Evolutionary conservation across 1,140 invertebrate genomes (phyloP).

Genomic region (Protaetia brevitarsis): DNA sequence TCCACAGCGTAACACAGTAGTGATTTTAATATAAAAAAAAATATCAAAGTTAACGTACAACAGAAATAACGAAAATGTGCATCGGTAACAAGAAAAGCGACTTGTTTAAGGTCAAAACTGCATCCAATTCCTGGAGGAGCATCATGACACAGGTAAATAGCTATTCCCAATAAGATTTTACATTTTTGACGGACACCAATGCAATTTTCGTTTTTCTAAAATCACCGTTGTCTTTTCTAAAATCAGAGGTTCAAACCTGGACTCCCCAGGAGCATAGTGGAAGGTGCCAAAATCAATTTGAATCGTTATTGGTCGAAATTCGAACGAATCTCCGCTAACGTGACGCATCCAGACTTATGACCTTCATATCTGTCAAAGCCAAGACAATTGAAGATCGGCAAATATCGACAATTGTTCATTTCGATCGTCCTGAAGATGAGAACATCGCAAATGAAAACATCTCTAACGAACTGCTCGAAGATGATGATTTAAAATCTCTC

Average conservation of each 20-base stretch:
- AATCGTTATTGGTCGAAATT: constrained; percentile 59
- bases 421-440: constrained; percentile 37
- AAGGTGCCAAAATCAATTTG: constrained; percentile 54
- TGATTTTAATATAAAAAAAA: not conserved
- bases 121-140: not conserved
- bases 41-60: not conserved
- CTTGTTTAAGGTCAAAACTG: not conserved
- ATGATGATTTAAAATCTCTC: too few species aligned
- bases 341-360: constrained; percentile 47
- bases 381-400: constrained; percentile 30
- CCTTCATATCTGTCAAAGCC: constrained; percentile 49
- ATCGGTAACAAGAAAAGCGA: not conserved
- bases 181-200: not conserved
- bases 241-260: constrained; percentile 52
- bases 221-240: constrained; percentile 27
- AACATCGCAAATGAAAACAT: constrained; percentile 44
- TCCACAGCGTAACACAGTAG: not conserved
- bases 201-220: constrained; percentile 21
- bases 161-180: not conserved
- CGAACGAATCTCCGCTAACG: constrained; percentile 52
- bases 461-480: too few species aligned
- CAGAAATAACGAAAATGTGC: constrained; percentile 1
- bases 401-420: not conserved
- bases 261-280: constrained; percentile 52
- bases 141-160: constrained; percentile 22